Conservation (phyloP, 2,888 invertebrate genomes). For the Cephus spinipes region DNA sequence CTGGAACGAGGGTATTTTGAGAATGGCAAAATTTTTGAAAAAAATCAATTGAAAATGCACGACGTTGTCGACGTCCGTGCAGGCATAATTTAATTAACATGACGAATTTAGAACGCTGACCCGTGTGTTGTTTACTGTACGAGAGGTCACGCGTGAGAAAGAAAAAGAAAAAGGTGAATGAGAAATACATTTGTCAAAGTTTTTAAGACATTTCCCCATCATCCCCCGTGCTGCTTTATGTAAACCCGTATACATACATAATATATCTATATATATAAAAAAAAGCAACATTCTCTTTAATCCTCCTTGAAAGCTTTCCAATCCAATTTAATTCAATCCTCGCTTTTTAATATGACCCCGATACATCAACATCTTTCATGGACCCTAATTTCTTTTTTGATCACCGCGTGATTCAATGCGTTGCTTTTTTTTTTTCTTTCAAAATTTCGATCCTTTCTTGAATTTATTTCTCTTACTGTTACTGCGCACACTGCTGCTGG, state of each 20-base stretch:
- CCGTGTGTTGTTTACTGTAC: not conserved
- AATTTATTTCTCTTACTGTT: not conserved
- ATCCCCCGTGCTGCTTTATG: conserved; percentile 61
- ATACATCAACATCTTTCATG: too few species aligned
- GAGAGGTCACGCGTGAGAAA: not conserved
- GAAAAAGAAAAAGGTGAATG: conserved; percentile 26
- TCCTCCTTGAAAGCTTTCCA: not conserved
- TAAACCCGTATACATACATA: conserved; percentile 53
- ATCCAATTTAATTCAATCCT: not conserved
- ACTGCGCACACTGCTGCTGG: too few species aligned
- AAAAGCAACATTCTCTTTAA: conserved; percentile 16
- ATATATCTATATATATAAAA: conserved; percentile 50
- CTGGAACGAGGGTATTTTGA: not conserved
- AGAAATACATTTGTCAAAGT: conserved; percentile 49
- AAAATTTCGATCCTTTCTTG: too few species aligned
- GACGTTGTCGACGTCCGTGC: not conserved
- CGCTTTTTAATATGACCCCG: not conserved
- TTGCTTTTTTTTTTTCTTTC: not conserved
- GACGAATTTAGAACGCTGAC: conserved; percentile 46
- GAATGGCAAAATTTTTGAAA: not conserved
- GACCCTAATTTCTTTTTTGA: not conserved
- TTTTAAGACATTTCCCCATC: conserved; percentile 56
- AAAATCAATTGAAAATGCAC: not conserved
- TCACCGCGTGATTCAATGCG: not conserved
- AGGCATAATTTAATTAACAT: not conserved